These are phyloP conservation scores for Chaenodraco wilsoni DNA, from an alignment of 2,797 vertebrate genomes.

Conservation along the genomic window DNA sequence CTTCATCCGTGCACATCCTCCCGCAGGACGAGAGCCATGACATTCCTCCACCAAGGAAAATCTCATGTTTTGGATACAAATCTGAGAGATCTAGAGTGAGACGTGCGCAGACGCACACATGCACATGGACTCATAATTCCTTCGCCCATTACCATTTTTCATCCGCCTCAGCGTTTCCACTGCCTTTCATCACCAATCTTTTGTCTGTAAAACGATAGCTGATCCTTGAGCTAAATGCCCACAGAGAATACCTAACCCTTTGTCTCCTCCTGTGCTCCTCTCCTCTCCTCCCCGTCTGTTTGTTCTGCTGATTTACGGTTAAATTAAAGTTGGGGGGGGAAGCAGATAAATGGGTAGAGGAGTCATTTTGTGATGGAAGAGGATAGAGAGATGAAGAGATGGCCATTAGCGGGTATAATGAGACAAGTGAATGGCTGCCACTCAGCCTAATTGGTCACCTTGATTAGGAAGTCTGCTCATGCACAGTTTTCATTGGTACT, in stretches of 20 bases:
- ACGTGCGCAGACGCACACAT: slow-evolving; percentile 30
- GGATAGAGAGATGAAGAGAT: slow-evolving; percentile 52
- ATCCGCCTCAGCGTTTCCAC: slow-evolving; percentile 57
- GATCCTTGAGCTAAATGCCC: slow-evolving; percentile 56
- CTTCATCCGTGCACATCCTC: slow-evolving; percentile 42
- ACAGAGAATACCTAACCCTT: slow-evolving; percentile 58
- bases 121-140: slow-evolving; percentile 34
- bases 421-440: slow-evolving; percentile 68
- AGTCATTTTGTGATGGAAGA: slow-evolving; percentile 65
- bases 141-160: slow-evolving; percentile 49
- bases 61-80: slow-evolving; percentile 69
- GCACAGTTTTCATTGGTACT: slow-evolving; percentile 40
- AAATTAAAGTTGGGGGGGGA: slow-evolving; percentile 61
- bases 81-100: slow-evolving; percentile 39
- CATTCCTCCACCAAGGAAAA: slow-evolving; percentile 46
- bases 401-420: slow-evolving; percentile 70
- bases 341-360: slow-evolving; percentile 56
- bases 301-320: slow-evolving; percentile 72
- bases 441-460: slow-evolving; percentile 72
- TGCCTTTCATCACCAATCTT: slow-evolving; percentile 65
- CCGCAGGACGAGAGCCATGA: slow-evolving; percentile 36
- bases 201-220: slow-evolving; percentile 69
- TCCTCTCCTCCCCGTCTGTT: slow-evolving; percentile 59
- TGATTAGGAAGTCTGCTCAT: slow-evolving; percentile 66
- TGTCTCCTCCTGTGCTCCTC: slow-evolving; percentile 45